Evolutionary conservation across 2,797 vertebrate species (phyloP).

Genomic region (Sebastes melanostomus): DNA sequence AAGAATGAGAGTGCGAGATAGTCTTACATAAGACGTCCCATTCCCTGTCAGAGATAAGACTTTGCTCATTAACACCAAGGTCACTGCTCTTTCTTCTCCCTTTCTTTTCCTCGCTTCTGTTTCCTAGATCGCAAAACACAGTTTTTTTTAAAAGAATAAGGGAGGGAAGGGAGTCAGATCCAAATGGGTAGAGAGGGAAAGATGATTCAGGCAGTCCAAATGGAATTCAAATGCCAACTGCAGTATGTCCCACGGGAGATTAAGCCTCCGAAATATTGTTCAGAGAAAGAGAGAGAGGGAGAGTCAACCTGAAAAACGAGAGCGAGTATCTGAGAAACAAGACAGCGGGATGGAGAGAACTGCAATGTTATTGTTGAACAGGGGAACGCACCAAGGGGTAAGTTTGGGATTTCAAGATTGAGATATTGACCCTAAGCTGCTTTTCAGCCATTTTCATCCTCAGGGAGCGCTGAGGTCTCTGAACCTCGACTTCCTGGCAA

Average conservation of each 20-base stretch:
- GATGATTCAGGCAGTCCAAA: constrained; percentile 16
- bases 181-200: constrained; percentile 5
- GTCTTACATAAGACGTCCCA: constrained; percentile 23
- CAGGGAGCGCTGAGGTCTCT: neutral
- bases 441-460: constrained; percentile 8
- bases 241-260: constrained; percentile 1
- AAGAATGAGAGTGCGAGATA: constrained; percentile 6
- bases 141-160: constrained; percentile 8
- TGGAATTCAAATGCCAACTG: constrained; percentile 4
- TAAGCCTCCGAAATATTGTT: constrained; percentile 9
- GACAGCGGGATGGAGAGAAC: neutral
- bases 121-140: constrained; percentile 15
- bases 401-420: constrained; percentile 28
- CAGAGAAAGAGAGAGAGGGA: neutral
- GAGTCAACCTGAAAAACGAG: constrained; percentile 1
- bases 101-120: neutral
- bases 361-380: constrained; percentile 20
- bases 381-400: neutral
- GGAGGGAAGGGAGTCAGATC: neutral
- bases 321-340: neutral
- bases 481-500: constrained; percentile 11
- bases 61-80: constrained; percentile 53
- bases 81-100: constrained; percentile 15
- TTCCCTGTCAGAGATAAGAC: constrained; percentile 49
- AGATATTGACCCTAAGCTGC: constrained; percentile 31